Evolutionary conservation across 53 echinoderm and acorn worm species (phyloP).

Genomic region (Pentamera pediparva): DNA sequence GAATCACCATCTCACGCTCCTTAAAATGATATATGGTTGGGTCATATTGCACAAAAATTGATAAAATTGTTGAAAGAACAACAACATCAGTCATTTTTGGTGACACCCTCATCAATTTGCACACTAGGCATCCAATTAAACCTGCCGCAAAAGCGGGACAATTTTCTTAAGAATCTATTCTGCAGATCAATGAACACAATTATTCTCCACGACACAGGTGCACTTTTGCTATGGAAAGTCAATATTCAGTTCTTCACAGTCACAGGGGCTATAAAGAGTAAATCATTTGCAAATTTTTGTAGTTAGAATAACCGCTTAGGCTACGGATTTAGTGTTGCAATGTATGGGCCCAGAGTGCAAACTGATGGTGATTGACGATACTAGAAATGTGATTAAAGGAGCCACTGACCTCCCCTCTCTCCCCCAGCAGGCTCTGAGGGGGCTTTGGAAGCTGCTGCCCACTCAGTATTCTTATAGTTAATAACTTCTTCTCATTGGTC

Average conservation of each 20-base stretch:
- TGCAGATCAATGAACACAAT: neutral
- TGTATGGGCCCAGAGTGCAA: neutral
- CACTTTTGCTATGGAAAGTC: no score
- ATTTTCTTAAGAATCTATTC: neutral
- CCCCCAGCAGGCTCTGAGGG: conserved; percentile 93
- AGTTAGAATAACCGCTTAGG: no score
- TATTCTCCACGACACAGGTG: no score
- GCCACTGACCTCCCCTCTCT: conserved; percentile 76
- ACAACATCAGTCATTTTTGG: no score
- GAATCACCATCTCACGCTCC: no score
- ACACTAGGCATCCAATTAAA: no score
- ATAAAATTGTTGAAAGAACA: no score
- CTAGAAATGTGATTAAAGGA: neutral
- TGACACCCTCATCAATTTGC: no score
- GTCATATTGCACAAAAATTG: no score
- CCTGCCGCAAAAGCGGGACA: neutral
- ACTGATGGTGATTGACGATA: neutral
- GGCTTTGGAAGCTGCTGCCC: conserved; percentile 98
- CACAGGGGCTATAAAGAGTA: neutral
- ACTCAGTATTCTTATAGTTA: conserved; percentile 79
- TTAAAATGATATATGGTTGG: no score
- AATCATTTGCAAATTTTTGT: neutral
- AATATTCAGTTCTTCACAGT: neutral
- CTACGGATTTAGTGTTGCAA: no score
- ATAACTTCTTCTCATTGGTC: conserved; percentile 66